Evolutionary conservation across 1,140 invertebrate species (phyloP).

Genomic region (Anastrepha ludens): DNA sequence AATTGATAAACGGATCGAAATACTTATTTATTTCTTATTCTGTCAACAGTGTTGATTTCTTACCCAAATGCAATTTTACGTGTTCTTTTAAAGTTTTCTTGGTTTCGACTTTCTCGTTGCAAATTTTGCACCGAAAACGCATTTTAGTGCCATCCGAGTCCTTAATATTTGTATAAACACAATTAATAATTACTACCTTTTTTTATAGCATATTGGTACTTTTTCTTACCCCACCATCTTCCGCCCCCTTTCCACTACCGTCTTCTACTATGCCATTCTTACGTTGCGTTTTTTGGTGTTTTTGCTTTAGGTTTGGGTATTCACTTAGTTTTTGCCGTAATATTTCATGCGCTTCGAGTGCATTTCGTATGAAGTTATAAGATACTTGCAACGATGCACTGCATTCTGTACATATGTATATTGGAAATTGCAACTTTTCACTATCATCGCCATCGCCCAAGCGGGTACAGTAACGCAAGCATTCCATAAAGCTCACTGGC

Average conservation of each 20-base stretch:
- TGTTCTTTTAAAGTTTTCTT: constrained; percentile 64
- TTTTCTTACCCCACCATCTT: background rate
- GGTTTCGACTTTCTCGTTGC: constrained; percentile 55
- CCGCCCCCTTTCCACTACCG: background rate
- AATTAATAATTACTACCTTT: constrained; percentile 55
- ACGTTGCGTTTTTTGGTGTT: background rate
- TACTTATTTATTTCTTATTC: background rate
- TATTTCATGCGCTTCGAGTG: constrained; percentile 66
- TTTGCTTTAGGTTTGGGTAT: constrained; percentile 8
- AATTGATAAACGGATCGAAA: background rate
- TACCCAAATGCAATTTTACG: constrained; percentile 67
- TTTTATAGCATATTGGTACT: background rate
- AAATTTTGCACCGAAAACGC: constrained; percentile 59
- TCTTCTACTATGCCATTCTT: constrained; percentile 24
- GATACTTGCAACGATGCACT: constrained; percentile 66
- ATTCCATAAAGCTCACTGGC: constrained; percentile 61
- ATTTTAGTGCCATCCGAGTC: constrained; percentile 52
- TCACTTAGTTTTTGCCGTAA: constrained; percentile 63
- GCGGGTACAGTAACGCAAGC: constrained; percentile 66
- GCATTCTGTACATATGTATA: constrained; percentile 66
- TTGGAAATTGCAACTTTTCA: constrained; percentile 60
- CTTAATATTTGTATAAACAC: background rate
- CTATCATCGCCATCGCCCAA: constrained; percentile 59
- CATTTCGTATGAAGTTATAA: constrained; percentile 68
- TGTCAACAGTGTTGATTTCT: background rate